Evolutionary conservation across 2,113 vertebrate genomes (phyloP).

Genomic region (Actenoides lindsayi): DNA sequence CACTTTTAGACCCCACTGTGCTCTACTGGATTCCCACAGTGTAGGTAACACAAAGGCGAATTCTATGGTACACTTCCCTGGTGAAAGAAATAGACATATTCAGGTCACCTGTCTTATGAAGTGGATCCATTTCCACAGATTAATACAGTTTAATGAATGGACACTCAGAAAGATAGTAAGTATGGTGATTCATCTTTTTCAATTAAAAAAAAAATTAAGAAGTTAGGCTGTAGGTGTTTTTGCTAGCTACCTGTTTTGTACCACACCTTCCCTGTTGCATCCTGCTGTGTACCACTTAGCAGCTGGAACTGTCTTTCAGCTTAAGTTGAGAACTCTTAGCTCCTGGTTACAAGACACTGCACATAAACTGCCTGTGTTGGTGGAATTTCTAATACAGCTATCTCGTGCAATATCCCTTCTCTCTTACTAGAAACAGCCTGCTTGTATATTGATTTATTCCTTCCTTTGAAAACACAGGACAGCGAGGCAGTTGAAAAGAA

Average conservation of each 20-base stretch:
- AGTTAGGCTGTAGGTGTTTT: rapidly evolving
- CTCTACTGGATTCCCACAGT: neutral
- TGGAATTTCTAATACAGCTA: neutral
- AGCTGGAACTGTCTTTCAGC: neutral
- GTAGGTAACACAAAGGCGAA: neutral
- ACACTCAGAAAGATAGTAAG: neutral
- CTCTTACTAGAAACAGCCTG: neutral
- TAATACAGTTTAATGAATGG: neutral
- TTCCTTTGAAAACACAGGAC: neutral
- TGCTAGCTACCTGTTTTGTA: neutral
- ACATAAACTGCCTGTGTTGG: neutral
- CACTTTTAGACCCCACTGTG: neutral
- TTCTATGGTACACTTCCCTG: neutral
- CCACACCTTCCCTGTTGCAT: neutral
- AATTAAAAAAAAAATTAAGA: neutral
- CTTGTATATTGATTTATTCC: neutral
- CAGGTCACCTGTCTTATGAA: neutral
- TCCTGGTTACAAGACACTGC: neutral
- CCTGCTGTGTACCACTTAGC: neutral
- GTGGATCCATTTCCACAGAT: neutral
- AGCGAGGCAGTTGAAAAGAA: neutral
- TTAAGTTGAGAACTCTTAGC: neutral
- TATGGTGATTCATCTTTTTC: neutral
- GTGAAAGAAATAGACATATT: neutral
- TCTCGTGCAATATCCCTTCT: neutral